Base-by-base conservation (phyloP, 2,797 vertebrate species). In the Pseudotriccus pelzelni region DNA sequence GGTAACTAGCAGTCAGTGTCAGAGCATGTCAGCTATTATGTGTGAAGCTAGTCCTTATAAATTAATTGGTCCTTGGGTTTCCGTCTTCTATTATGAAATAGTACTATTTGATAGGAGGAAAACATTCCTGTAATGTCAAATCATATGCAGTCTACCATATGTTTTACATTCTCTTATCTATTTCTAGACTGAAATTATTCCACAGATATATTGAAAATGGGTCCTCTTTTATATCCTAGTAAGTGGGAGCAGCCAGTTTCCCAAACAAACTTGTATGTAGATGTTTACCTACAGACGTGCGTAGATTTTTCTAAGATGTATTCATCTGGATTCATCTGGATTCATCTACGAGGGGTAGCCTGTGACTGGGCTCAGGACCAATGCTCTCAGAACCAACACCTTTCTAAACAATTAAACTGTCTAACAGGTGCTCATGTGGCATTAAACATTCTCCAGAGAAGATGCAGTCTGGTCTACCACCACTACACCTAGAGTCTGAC, bases 301-400 rank as follows among this genome's bases (percentile, higher is more conserved):
- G 6, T 3, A 25, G 37, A 16, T 59, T 77, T 83, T 84, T 75
- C 37, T 53, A 43, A 49, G n/a, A n/a, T n/a, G n/a, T n/a, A n/a
- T n/a, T n/a, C n/a, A n/a, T n/a, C n/a, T n/a, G n/a, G n/a, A n/a
- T n/a, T n/a, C n/a, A n/a, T n/a, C 14, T 46, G 10, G 12, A 25
- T 16, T 53, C 3, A 30, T 32, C 34, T 64, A 13, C 0, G 1
- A 60, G 5, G 8, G 6, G 2, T 34, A 21, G 4, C 18, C 32
- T 43, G 7, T 39, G 43, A 11, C 34, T 75, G 3, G 37, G n/a
- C 16, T 68, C 41, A 60, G 22, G 25, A 55, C 8, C 7, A 19
- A 10, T 39, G 32, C 24, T 74, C 19, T 76, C 49, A 56, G 23
- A 12, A 55, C 6, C 36, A 62, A 14, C 53, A 28, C 2, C 23